Evolutionary conservation across 2,113 vertebrate species (phyloP).

Genomic region (Mustelus asterias): DNA sequence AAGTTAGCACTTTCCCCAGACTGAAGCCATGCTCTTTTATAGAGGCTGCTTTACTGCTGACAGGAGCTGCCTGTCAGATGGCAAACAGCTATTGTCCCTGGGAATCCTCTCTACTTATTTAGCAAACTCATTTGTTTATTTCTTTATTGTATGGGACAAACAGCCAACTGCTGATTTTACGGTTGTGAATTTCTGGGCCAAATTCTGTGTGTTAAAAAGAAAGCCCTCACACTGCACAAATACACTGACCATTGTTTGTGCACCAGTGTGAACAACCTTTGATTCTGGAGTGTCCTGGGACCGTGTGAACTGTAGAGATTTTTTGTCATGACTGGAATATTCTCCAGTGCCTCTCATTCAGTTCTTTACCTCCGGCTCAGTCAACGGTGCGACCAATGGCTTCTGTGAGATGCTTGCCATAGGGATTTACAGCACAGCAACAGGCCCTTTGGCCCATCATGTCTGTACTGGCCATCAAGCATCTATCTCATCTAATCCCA

Average conservation of each 20-base stretch:
- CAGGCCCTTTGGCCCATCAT: too few species aligned
- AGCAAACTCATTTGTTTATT: constrained; percentile 32
- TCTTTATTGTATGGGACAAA: constrained; percentile 31
- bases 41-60: constrained; percentile 26
- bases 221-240: constrained; percentile 17
- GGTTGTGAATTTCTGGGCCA: neutral
- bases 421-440: too few species aligned
- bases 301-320: neutral
- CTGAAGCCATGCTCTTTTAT: constrained; percentile 18
- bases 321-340: neutral
- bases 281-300: neutral
- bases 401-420: neutral
- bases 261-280: neutral
- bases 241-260: neutral
- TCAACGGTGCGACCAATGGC: neutral
- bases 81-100: constrained; percentile 34
- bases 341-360: neutral
- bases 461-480: too few species aligned
- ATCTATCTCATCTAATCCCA: too few species aligned
- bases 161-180: constrained; percentile 36
- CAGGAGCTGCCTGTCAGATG: constrained; percentile 24
- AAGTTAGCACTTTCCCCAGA: constrained; percentile 27
- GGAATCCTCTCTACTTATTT: constrained; percentile 24
- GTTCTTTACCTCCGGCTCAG: neutral
- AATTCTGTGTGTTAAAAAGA: neutral